Conservation (phyloP, 1,140 invertebrate genomes). For the Drosophila kanapiae region DNA sequence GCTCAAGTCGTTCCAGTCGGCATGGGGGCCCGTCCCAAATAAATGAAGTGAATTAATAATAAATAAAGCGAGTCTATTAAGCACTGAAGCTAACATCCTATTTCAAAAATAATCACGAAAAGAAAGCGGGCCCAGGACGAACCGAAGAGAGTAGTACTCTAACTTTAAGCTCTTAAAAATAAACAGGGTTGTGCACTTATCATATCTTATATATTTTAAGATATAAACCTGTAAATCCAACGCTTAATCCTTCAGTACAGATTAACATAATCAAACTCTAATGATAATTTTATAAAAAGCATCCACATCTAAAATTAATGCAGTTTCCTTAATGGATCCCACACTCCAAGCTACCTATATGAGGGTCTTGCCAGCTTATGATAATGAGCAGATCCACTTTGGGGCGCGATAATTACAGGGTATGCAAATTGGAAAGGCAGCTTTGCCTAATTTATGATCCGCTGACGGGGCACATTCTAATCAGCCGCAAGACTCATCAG, state of each 20-base stretch:
- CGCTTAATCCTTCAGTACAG: background rate
- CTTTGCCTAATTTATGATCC: constrained; percentile 57
- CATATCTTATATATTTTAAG: background rate
- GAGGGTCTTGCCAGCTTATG: constrained; percentile 5
- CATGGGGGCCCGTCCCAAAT: constrained; percentile 51
- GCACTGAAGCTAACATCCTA: constrained; percentile 22
- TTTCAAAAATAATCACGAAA: constrained; percentile 28
- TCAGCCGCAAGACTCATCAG: constrained; percentile 56
- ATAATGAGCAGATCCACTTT: constrained; percentile 23
- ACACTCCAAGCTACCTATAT: constrained; percentile 10
- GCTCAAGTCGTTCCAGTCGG: constrained; percentile 14
- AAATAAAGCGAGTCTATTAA: constrained; percentile 1
- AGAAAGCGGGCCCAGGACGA: constrained; percentile 4
- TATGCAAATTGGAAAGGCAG: constrained; percentile 68
- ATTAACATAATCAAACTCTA: background rate
- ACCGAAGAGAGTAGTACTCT: background rate
- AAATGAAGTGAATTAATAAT: constrained; percentile 28
- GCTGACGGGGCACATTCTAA: constrained; percentile 74
- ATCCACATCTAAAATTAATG: constrained; percentile 6
- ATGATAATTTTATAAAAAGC: constrained; percentile 1
- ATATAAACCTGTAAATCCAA: background rate
- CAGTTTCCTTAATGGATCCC: constrained; percentile 7
- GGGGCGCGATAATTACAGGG: constrained; percentile 45
- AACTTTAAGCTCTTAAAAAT: background rate
- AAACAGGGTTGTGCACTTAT: too few species aligned